Evolutionary conservation across 2,888 invertebrate species (phyloP), one percentile per base, ranked within the genome.

Genomic region (Hirtodrosophila alboralis): DNA sequence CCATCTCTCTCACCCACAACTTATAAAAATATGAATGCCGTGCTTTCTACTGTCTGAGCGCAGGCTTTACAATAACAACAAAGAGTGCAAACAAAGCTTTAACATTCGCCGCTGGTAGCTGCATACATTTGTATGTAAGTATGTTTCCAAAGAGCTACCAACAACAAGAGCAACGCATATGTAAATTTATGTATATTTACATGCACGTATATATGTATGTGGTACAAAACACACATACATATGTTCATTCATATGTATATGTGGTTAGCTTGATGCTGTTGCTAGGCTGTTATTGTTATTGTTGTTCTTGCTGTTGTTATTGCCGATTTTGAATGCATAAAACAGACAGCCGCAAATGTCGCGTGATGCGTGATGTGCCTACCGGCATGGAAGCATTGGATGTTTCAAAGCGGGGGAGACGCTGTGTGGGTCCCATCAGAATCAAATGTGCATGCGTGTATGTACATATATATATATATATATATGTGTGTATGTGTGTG

Each of bases 271-370:
- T 77, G 83, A 78, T 76, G 79, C 75, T 75, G 84, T 62, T 74
- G 58, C 70, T 70, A 64, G 57, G 76, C 59, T 65, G 71, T 56
- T 65, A 21, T 59, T 58, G 59, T 56, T 60, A 26, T 65, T 75
- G 58, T 59, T 28, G 36, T 38, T 47, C 34, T 54, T 57, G 73
- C 16, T 56, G 53, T 13, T 37, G 51, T 37, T 56, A 38, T 54
- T 59, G 53, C 30, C 48, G 62, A 49, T 65, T 65, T 59, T 56
- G 51, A 64, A 63, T 68, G 80, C 75, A 70, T 49, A 64, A 75
- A 72, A 79, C 54, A 77, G 66, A 66, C 65, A 49, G 53, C 52
- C 70, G 26, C 83, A 79, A 83, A 70, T 75, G 83, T 79, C 71
- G 71, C 79, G 57, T 62, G 62, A 69, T 74, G 71, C 79, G 57